Base-by-base conservation (phyloP, 2,888 invertebrate genomes). In the Netelia fuscicornis region DNA sequence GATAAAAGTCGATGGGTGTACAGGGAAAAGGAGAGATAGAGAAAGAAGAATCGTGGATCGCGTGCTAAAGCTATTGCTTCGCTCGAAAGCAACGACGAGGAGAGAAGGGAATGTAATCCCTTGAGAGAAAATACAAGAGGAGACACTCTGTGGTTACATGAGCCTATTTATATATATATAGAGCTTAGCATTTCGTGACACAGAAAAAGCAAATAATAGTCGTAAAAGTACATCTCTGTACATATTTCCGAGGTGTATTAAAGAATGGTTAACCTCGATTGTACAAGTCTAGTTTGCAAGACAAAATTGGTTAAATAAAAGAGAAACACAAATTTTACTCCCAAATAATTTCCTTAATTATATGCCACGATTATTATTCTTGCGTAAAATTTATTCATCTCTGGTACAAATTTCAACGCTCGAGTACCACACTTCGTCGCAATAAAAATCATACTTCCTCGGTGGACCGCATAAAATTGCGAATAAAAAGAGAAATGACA, bases 51-150 rank as follows among this genome's bases (percentile, higher is more conserved):
- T 72, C 74, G 60, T 78, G 78, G 78, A 78, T 84, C 84, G 78
- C 84, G 84, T 78, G 84, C 78, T 37, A 75, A 81, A 84, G 74
- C 77, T 52, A 78, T 78, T 75, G 67, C 81, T 74, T 10, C 37
- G 68, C 48, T 70, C 64, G 62, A 64, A 58, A 68, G 72, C 64
- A 65, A 75, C 74, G 81, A 64, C 42, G 42, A 62, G 37, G 62
- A 56, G 56, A 58, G 11, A 30, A 58, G 74, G 64, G 71, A 72
- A 78, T 78, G 74, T 84, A 78, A 84, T 81, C 74, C 81, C 84
- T 42, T 17, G 67, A 74, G 81, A 77, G 72, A 74, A 65, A 76
- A 76, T 44, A 62, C 62, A 52, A 81, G 54, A 62, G 37, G 54
- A 62, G 62, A 65, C 76, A 25, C 30, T 62, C 60, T 20, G 72